Evolutionary conservation across 2,888 invertebrate genomes (phyloP).

Genomic region (Acronicta aceris): DNA sequence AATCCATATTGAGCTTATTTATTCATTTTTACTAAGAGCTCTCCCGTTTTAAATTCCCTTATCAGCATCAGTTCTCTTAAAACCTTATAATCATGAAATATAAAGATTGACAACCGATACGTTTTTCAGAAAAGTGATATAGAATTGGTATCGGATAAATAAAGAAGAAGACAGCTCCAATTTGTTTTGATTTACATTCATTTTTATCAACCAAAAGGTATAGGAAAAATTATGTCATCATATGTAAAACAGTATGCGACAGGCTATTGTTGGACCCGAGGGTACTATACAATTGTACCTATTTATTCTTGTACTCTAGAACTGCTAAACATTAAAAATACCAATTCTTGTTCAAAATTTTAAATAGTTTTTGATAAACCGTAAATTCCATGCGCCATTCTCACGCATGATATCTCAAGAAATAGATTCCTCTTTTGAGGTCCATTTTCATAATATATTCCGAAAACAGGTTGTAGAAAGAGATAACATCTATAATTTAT

Average conservation of each 20-base stretch:
- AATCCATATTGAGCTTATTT: slow-evolving; percentile 83
- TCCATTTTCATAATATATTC: slow-evolving; percentile 69
- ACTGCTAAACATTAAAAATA: slow-evolving; percentile 3
- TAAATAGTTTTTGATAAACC: slow-evolving; percentile 13
- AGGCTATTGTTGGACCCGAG: too few species aligned
- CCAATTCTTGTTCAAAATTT: slow-evolving; percentile 6
- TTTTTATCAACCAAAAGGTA: not conserved
- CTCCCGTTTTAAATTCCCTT: slow-evolving; percentile 64
- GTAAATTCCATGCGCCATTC: slow-evolving; percentile 40
- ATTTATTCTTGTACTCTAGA: slow-evolving; percentile 10
- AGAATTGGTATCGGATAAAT: slow-evolving; percentile 6
- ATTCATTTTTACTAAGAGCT: slow-evolving; percentile 79
- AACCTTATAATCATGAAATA: slow-evolving; percentile 50
- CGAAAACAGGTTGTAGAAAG: slow-evolving; percentile 63
- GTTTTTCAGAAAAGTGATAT: slow-evolving; percentile 18
- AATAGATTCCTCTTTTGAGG: slow-evolving; percentile 59
- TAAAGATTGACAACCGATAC: slow-evolving; percentile 34
- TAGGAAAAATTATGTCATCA: too few species aligned
- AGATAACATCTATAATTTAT: slow-evolving; percentile 75
- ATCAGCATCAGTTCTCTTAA: slow-evolving; percentile 51
- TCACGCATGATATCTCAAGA: slow-evolving; percentile 55
- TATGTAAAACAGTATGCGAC: too few species aligned
- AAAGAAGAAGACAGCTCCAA: not conserved
- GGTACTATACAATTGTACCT: too few species aligned
- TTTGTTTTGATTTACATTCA: not conserved